Percentiles rank a stretch among this genome's conserved stretches.
These are phyloP conservation scores for Cygnus atratus DNA, from an alignment of 2,113 vertebrate genomes.

Conservation along the genomic window DNA sequence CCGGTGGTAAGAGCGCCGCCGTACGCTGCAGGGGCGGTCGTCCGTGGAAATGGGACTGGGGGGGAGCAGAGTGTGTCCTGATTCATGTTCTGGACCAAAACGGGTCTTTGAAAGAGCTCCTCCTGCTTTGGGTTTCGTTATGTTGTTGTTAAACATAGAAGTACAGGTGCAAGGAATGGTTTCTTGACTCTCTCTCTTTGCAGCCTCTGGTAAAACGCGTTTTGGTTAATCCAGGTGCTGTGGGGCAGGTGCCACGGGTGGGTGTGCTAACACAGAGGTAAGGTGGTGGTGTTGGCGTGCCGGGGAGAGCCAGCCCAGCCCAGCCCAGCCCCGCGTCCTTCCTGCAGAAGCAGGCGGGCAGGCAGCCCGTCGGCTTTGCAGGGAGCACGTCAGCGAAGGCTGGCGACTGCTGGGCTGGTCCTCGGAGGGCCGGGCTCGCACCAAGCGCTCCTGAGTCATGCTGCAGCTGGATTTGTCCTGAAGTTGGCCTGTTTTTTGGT, in stretches of 20 bases:
- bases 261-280: not conserved
- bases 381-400: too few species aligned
- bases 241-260: accelerated
- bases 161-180: not conserved
- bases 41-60: accelerated
- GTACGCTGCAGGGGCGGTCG: accelerated
- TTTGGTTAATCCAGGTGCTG: not conserved
- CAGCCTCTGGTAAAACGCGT: not conserved
- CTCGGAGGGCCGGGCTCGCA: too few species aligned
- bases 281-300: not conserved
- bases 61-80: accelerated
- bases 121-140: not conserved
- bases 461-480: not conserved
- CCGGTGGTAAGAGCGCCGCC: accelerated
- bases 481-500: not conserved
- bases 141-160: not conserved
- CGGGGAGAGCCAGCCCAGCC: not conserved
- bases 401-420: too few species aligned
- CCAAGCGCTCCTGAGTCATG: too few species aligned
- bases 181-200: not conserved
- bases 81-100: not conserved
- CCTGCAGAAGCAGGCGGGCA: too few species aligned
- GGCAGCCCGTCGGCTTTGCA: too few species aligned
- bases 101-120: not conserved
- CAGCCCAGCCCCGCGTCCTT: too few species aligned